phyloP scores from a whole-genome alignment of 2,797 vertebrate species.

The Spea hammondii region DNA sequence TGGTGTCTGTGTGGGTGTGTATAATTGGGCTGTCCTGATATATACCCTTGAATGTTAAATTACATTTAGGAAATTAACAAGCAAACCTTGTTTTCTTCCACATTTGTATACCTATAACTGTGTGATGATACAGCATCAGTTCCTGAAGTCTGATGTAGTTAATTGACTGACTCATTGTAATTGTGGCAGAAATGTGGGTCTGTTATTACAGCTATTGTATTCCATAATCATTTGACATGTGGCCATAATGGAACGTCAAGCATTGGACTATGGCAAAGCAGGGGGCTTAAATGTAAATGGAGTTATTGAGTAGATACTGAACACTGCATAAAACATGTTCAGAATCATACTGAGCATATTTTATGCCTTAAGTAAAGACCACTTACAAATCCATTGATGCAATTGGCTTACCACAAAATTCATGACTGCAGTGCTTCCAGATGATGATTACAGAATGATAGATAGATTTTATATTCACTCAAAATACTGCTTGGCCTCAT shows the following conservation, averaged over 20 bases:
- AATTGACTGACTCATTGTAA: slow-evolving; percentile 36
- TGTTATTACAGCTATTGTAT: slow-evolving; percentile 32
- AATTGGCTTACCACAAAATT: background rate
- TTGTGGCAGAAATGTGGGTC: slow-evolving; percentile 34
- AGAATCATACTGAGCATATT: slow-evolving; percentile 29
- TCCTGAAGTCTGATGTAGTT: slow-evolving; percentile 25
- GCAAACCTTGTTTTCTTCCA: background rate
- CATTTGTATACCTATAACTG: background rate
- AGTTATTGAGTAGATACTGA: slow-evolving; percentile 32
- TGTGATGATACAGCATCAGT: slow-evolving; percentile 8
- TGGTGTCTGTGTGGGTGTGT: too few relatives aligned
- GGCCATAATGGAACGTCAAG: slow-evolving; percentile 37
- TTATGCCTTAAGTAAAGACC: slow-evolving; percentile 31
- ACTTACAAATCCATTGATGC: background rate
- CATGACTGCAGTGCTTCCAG: background rate
- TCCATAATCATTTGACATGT: slow-evolving; percentile 34
- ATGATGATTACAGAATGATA: background rate
- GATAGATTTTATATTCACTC: too few relatives aligned
- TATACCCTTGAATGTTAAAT: too few relatives aligned
- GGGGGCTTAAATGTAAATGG: slow-evolving; percentile 34
- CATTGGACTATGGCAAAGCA: slow-evolving; percentile 40
- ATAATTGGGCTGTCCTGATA: too few relatives aligned
- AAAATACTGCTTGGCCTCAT: too few relatives aligned
- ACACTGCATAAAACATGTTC: slow-evolving; percentile 31
- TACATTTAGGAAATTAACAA: too few relatives aligned